These are phyloP conservation scores for Lacerta viridis DNA, from an alignment of 2,797 vertebrate species.

Conservation along the genomic window DNA sequence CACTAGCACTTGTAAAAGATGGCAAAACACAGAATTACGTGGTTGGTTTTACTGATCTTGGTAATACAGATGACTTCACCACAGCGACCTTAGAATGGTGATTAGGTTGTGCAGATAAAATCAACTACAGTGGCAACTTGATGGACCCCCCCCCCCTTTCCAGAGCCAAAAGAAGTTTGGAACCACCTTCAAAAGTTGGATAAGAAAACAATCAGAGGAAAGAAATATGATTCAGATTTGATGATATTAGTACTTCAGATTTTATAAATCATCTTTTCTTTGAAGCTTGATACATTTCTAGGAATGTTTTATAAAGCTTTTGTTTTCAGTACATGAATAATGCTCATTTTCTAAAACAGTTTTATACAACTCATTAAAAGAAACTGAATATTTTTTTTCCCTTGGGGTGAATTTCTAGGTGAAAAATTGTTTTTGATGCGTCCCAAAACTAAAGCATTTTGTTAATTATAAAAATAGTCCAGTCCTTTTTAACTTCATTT, in stretches of 20 bases:
- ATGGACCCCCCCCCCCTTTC: slow-evolving; percentile 92
- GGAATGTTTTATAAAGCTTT: slow-evolving; percentile 76
- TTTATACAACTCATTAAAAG: slow-evolving; percentile 75
- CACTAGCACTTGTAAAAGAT: slow-evolving; percentile 92
- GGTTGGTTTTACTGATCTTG: slow-evolving; percentile 93
- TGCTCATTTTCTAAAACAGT: slow-evolving; percentile 73
- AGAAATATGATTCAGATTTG: slow-evolving; percentile 92
- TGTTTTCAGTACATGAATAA: slow-evolving; percentile 74
- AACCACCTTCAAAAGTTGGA: slow-evolving; percentile 93
- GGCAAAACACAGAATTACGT: slow-evolving; percentile 96
- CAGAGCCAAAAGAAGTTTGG: slow-evolving; percentile 85
- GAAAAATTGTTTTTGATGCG: no score
- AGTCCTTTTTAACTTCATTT: slow-evolving; percentile 48
- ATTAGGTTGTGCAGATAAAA: slow-evolving; percentile 90
- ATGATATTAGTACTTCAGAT: no score
- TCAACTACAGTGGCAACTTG: slow-evolving; percentile 96
- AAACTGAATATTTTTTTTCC: slow-evolving; percentile 62
- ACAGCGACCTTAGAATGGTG: slow-evolving; percentile 97
- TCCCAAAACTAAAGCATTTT: no score
- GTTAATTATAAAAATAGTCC: slow-evolving; percentile 54
- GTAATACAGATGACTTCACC: slow-evolving; percentile 95
- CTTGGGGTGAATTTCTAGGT: slow-evolving; percentile 62
- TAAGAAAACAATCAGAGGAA: slow-evolving; percentile 95
- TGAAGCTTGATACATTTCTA: slow-evolving; percentile 78
- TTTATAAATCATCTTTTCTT: slow-evolving; percentile 76